Percentiles rank a stretch among this genome's conserved stretches.
These are phyloP conservation scores for Stenodera caucasica DNA, from an alignment of 2,888 invertebrate genomes.

Conservation along the genomic window DNA sequence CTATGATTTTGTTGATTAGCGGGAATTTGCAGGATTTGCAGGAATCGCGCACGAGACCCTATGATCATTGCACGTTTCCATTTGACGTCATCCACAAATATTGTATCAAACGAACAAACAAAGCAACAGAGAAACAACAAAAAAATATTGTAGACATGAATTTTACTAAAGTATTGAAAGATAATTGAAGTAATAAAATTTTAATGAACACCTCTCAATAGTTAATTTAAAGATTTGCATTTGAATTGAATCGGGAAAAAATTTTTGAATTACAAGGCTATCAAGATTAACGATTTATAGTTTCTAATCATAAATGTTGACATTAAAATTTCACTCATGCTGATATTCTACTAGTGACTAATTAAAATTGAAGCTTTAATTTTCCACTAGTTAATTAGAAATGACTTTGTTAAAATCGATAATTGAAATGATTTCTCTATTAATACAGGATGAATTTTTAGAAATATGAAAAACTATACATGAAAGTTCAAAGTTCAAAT, in stretches of 20 bases:
- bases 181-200: background rate
- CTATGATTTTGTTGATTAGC: background rate
- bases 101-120: too few species aligned
- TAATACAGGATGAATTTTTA: background rate
- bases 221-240: background rate
- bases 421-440: background rate
- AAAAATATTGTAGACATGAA: too few species aligned
- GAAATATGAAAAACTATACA: background rate
- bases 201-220: background rate
- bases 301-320: slow-evolving; percentile 6
- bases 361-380: background rate
- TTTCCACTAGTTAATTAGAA: background rate
- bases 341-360: background rate
- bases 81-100: background rate
- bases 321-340: background rate
- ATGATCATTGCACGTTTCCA: too few species aligned
- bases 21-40: too few species aligned
- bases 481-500: background rate
- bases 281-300: slow-evolving; percentile 1
- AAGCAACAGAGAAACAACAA: too few species aligned
- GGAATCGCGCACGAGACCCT: background rate
- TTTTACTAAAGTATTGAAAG: background rate
- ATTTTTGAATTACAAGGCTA: background rate
- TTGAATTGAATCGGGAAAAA: background rate
- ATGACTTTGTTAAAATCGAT: background rate